A percentile compares a stretch with the other conserved stretches of the same genome.
phyloP scores from a whole-genome alignment of 2,797 vertebrate genomes.

The Manis javanica region DNA sequence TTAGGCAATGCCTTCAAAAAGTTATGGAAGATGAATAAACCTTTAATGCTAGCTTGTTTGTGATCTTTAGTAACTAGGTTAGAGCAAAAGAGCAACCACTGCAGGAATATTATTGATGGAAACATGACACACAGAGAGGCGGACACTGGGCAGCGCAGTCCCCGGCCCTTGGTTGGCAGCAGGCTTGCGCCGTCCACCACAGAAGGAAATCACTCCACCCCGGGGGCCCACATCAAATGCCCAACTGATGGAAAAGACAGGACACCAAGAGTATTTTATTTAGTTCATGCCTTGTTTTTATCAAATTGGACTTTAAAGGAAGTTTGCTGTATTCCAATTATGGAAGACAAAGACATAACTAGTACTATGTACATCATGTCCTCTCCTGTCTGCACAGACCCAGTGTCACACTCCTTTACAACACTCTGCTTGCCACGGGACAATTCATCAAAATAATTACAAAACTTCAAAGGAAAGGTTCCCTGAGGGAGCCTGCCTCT shows the following conservation, averaged over 20 bases:
- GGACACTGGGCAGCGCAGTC: not conserved
- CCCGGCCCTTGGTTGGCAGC: too few relatives aligned
- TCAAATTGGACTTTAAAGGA: not conserved
- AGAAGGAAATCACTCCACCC: not conserved
- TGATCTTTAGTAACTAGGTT: not conserved
- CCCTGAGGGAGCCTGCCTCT: not conserved
- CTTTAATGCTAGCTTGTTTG: not conserved
- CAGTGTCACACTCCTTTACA: not conserved
- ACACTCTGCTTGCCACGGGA: not conserved
- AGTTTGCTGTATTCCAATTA: not conserved
- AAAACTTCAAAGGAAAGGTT: not conserved
- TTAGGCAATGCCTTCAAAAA: not conserved
- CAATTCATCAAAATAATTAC: not conserved
- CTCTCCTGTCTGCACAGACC: not conserved
- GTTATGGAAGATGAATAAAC: not conserved
- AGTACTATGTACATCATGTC: not conserved
- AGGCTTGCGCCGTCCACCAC: not conserved
- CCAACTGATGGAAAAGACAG: not conserved
- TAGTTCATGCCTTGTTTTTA: not conserved
- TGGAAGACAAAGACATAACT: not conserved
- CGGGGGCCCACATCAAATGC: not conserved
- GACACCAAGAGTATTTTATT: not conserved
- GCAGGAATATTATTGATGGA: not conserved
- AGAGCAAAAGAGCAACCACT: not conserved
- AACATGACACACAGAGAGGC: not conserved